These are phyloP conservation scores for Drosophila differens DNA, from an alignment of 2,888 invertebrate species.

Conservation along the genomic window DNA sequence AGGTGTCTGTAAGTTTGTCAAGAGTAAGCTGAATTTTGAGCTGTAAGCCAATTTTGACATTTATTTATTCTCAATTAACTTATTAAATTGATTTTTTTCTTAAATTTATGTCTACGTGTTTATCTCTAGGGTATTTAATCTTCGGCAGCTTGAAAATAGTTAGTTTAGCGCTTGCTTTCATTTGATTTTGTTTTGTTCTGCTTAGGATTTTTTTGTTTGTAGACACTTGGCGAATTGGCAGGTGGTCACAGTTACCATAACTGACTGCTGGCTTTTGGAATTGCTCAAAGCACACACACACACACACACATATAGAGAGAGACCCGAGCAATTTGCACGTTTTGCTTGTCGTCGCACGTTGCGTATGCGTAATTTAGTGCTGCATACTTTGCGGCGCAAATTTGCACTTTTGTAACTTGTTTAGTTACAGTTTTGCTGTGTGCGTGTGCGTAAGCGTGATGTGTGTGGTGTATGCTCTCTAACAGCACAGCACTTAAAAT, in stretches of 20 bases:
- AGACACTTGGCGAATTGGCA: constrained; percentile 82
- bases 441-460: constrained; percentile 5
- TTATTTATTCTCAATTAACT: neutral
- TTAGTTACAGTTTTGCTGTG: constrained; percentile 48
- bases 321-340: constrained; percentile 72
- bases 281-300: neutral
- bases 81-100: neutral
- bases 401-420: constrained; percentile 78
- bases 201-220: constrained; percentile 62
- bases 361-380: constrained; percentile 81
- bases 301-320: neutral
- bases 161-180: constrained; percentile 23
- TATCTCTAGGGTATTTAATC: constrained; percentile 24
- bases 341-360: constrained; percentile 61
- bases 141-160: neutral
- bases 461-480: constrained; percentile 35
- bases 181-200: constrained; percentile 53
- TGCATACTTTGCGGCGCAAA: constrained; percentile 78
- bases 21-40: neutral
- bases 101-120: neutral
- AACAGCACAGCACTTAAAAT: constrained; percentile 77
- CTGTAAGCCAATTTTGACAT: neutral
- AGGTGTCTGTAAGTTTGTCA: neutral
- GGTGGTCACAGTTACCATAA: constrained; percentile 37
- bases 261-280: constrained; percentile 19